Conservation (phyloP, 2,888 invertebrate species). For the Morpho deidamia region DNA sequence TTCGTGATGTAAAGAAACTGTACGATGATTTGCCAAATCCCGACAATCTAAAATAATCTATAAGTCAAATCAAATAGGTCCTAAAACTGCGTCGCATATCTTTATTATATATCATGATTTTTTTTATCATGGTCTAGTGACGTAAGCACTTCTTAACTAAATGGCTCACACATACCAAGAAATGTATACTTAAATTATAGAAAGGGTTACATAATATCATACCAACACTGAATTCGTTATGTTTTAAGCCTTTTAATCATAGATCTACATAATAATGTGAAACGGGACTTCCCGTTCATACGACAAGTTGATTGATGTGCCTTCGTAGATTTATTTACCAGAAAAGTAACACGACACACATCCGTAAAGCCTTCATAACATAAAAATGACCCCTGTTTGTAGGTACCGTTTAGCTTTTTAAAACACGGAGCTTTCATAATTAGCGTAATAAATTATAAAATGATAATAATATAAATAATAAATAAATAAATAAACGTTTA, state of each 20-base stretch:
- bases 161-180: too few relatives aligned
- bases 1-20: too few relatives aligned
- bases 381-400: constrained; percentile 59
- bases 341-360: constrained; percentile 64
- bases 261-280: constrained; percentile 72
- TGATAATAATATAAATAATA: too few relatives aligned
- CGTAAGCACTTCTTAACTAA: too few relatives aligned
- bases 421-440: constrained; percentile 72
- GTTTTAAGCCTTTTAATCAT: constrained; percentile 67
- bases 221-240: constrained; percentile 63
- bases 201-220: constrained; percentile 54
- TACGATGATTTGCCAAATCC: too few relatives aligned
- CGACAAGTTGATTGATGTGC: constrained; percentile 75
- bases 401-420: constrained; percentile 64
- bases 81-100: too few relatives aligned
- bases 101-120: too few relatives aligned
- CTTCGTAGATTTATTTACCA: constrained; percentile 70
- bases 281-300: constrained; percentile 69
- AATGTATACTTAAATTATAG: not conserved
- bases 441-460: constrained; percentile 78
- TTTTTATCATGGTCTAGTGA: too few relatives aligned
- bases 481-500: too few relatives aligned
- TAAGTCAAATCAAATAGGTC: too few relatives aligned
- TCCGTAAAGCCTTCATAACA: constrained; percentile 62
- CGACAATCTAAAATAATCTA: too few relatives aligned